Evolutionary conservation across 2,888 invertebrate species (phyloP).

Genomic region (Glaucopsyche alexis): DNA sequence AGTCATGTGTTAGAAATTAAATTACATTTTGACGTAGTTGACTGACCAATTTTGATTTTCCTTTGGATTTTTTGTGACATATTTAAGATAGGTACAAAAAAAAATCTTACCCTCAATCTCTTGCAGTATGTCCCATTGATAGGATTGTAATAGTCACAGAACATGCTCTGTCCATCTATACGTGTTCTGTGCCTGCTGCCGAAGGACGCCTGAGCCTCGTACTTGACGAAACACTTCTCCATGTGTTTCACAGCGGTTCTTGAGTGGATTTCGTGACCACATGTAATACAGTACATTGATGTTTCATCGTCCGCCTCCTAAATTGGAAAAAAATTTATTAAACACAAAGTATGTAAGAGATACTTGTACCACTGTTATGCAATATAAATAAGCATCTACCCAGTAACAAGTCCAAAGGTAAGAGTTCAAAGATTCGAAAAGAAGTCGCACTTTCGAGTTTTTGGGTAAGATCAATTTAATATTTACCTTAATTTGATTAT

Average conservation of each 20-base stretch:
- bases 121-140: conserved; percentile 96
- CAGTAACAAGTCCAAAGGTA: no score
- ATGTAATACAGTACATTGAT: conserved; percentile 97
- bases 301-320: conserved; percentile 83
- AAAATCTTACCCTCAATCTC: conserved; percentile 83
- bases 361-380: no score
- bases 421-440: no score
- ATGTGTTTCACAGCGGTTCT: conserved; percentile 96
- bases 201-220: conserved; percentile 98
- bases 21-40: no score
- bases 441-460: no score
- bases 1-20: neutral
- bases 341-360: no score
- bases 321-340: neutral
- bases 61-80: no score
- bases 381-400: no score
- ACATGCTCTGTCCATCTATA: conserved; percentile 96
- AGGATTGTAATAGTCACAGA: conserved; percentile 97
- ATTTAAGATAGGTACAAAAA: no score
- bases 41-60: no score
- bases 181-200: conserved; percentile 96
- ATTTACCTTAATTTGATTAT: no score
- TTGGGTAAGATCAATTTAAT: no score
- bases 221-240: conserved; percentile 99
- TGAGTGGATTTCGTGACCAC: conserved; percentile 96